Percentiles rank a stretch among this genome's conserved stretches.
These are phyloP conservation scores for Hypsopygia costalis DNA, from an alignment of 2,888 invertebrate genomes.

Conservation along the genomic window DNA sequence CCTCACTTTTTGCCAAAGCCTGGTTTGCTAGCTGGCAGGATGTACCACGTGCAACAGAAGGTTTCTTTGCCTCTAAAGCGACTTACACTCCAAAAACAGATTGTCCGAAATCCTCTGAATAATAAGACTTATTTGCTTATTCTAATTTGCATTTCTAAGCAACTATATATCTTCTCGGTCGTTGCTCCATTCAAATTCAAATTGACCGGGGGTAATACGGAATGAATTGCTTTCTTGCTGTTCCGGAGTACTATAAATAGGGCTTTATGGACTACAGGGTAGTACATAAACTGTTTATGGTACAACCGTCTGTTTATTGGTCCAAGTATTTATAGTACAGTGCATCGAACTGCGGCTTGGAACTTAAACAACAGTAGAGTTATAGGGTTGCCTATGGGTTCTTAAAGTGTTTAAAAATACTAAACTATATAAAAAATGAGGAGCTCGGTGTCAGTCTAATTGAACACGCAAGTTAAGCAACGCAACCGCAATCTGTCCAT, in stretches of 20 bases:
- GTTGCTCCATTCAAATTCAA: conserved; percentile 8
- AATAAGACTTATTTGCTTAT: conserved; percentile 1
- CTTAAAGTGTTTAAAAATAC: no score
- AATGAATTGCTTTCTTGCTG: not conserved
- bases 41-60: no score
- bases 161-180: conserved; percentile 3
- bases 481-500: no score
- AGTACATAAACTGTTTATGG: conserved; percentile 6
- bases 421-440: no score
- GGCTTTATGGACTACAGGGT: not conserved
- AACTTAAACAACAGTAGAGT: not conserved
- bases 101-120: no score
- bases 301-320: conserved; percentile 3
- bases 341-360: conserved; percentile 3
- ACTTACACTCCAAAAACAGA: no score
- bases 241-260: conserved; percentile 5
- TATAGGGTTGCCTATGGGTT: no score
- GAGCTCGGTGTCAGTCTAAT: no score
- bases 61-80: no score
- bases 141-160: conserved; percentile 7
- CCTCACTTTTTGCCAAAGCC: no score
- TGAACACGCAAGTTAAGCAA: no score
- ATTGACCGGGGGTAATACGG: conserved; percentile 3
- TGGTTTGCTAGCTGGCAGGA: no score
- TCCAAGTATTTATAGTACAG: conserved; percentile 8